phyloP scores from a whole-genome alignment of 2,888 invertebrate genomes.

The Zhuqinia jingwanae region DNA sequence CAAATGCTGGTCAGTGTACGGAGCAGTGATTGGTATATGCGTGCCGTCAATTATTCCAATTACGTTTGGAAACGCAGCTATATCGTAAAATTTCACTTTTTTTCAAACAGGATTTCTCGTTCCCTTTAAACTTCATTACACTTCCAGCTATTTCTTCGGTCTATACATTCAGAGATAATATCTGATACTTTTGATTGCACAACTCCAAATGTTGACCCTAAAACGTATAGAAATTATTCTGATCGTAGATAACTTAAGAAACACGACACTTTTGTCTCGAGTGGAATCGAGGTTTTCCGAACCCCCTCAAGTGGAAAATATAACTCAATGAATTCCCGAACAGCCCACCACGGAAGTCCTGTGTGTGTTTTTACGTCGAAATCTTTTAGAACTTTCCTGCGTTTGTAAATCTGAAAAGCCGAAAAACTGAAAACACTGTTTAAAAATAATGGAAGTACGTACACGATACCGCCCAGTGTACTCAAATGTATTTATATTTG shows the following conservation, averaged over 20 bases:
- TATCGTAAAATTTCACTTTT: slow-evolving; percentile 4
- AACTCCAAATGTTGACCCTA: background rate
- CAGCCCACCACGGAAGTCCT: slow-evolving; percentile 16
- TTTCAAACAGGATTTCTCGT: background rate
- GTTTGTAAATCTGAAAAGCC: background rate
- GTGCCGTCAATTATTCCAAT: slow-evolving; percentile 55
- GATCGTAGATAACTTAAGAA: slow-evolving; percentile 15
- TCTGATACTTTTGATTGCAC: slow-evolving; percentile 31
- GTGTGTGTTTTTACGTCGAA: background rate
- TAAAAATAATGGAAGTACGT: too few species aligned
- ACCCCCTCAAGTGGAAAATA: background rate
- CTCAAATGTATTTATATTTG: too few species aligned
- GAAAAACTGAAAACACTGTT: too few species aligned
- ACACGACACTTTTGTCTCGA: slow-evolving; percentile 35
- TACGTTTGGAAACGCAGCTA: slow-evolving; percentile 7
- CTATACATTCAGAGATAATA: background rate
- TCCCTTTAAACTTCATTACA: background rate
- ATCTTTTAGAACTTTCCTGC: background rate
- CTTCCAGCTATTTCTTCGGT: background rate
- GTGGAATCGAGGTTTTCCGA: background rate
- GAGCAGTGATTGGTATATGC: slow-evolving; percentile 40
- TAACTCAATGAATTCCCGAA: background rate
- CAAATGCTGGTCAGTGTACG: background rate
- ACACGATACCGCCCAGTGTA: too few species aligned
- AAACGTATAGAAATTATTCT: slow-evolving; percentile 27